A percentile compares a stretch with the other conserved stretches of the same genome.
These are phyloP conservation scores for Xiphorhynchus erythropygius DNA, from an alignment of 2,797 vertebrate genomes.

Conservation along the genomic window DNA sequence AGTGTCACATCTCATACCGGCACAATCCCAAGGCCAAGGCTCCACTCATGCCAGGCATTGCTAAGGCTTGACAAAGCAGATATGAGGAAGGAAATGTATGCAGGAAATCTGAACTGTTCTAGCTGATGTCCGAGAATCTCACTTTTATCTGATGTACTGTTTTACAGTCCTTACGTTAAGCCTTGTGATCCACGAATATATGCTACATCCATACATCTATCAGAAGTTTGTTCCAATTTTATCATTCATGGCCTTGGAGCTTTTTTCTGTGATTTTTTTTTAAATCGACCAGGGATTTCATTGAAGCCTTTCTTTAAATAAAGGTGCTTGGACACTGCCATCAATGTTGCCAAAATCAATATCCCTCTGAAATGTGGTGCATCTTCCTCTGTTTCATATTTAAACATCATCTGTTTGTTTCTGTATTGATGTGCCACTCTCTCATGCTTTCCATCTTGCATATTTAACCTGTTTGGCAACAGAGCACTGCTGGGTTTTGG, in stretches of 20 bases:
- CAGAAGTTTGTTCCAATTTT: slow-evolving; percentile 32
- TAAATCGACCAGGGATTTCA: neutral
- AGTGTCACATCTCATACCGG: neutral
- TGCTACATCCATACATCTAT: slow-evolving; percentile 37
- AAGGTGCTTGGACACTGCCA: neutral
- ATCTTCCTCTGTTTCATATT: neutral
- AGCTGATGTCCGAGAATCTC: neutral
- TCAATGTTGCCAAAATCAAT: slow-evolving; percentile 9
- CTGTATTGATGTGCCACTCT: neutral
- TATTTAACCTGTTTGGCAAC: neutral
- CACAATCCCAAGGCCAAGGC: slow-evolving; percentile 1
- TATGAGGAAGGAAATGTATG: neutral
- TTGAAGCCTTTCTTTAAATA: slow-evolving; percentile 17
- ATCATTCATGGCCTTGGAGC: neutral
- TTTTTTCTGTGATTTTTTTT: neutral
- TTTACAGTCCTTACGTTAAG: slow-evolving; percentile 23
- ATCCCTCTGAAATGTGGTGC: neutral
- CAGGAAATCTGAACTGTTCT: neutral
- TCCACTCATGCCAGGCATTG: neutral
- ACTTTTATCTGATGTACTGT: neutral
- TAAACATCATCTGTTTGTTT: slow-evolving; percentile 22
- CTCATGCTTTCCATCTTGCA: neutral
- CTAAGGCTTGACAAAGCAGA: neutral
- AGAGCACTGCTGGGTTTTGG: neutral
- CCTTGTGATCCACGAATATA: slow-evolving; percentile 15